A percentile compares a stretch with the other conserved stretches of the same genome.
phyloP scores from a whole-genome alignment of 1,140 invertebrate genomes.

The Cyclargus thomasi region DNA sequence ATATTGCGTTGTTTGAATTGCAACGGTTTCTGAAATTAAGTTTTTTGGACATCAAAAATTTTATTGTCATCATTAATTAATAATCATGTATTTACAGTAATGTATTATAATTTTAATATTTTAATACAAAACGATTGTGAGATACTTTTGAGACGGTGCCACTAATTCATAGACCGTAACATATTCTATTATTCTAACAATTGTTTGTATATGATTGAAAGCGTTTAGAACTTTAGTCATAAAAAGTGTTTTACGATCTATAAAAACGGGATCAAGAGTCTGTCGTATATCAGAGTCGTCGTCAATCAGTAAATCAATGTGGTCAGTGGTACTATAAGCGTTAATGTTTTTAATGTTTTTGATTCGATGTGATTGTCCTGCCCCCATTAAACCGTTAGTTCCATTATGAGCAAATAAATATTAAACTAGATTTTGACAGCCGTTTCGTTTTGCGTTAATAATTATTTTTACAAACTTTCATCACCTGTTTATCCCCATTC shows the following conservation, averaged over 20 bases:
- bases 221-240: background rate
- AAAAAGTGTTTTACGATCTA: constrained; percentile 6
- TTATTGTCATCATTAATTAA: too few species aligned
- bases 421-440: too few species aligned
- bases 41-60: too few species aligned
- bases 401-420: background rate
- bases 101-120: too few species aligned
- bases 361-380: background rate
- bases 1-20: too few species aligned
- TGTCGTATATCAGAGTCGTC: background rate
- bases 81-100: too few species aligned
- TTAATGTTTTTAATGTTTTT: constrained; percentile 21
- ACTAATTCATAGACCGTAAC: background rate
- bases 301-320: background rate
- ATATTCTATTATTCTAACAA: background rate
- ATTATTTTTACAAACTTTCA: too few species aligned
- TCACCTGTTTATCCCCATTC: too few species aligned
- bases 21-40: too few species aligned
- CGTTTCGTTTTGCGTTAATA: too few species aligned
- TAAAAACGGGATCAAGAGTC: constrained; percentile 11
- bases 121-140: too few species aligned
- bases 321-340: background rate
- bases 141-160: too few species aligned
- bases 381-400: background rate
- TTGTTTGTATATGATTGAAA: background rate